Evolutionary conservation across 2,888 invertebrate genomes (phyloP).

Genomic region (Metellina segmentata): DNA sequence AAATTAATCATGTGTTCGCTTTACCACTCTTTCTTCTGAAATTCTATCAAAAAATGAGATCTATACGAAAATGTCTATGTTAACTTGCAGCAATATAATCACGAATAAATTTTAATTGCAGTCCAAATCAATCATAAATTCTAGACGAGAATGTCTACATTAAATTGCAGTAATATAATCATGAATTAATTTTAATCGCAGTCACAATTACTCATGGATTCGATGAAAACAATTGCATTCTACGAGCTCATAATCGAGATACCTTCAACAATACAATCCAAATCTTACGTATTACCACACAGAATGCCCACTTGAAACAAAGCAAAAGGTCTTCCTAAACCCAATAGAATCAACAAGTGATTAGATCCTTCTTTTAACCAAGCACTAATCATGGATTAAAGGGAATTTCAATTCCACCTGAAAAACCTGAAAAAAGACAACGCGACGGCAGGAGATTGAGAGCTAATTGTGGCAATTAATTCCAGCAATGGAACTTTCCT

Average conservation of each 20-base stretch:
- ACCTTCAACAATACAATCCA: not conserved
- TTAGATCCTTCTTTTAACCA: not conserved
- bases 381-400: not conserved
- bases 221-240: too few species aligned
- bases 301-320: not conserved
- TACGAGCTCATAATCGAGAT: not conserved
- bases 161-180: too few species aligned
- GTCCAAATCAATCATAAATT: too few species aligned
- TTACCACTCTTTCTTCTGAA: too few species aligned
- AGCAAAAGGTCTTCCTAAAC: not conserved
- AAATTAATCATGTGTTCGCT: too few species aligned
- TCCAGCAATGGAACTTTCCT: not conserved
- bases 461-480: slow-evolving; percentile 16
- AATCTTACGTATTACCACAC: not conserved
- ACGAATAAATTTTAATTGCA: too few species aligned
- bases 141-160: too few species aligned
- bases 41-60: too few species aligned
- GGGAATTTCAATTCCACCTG: not conserved
- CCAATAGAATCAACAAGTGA: not conserved
- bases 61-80: too few species aligned
- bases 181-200: too few species aligned
- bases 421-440: not conserved
- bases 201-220: too few species aligned
- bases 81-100: too few species aligned
- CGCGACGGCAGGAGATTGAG: not conserved